Conservation (phyloP, 2,888 invertebrate genomes). For the Atrina japonica region DNA sequence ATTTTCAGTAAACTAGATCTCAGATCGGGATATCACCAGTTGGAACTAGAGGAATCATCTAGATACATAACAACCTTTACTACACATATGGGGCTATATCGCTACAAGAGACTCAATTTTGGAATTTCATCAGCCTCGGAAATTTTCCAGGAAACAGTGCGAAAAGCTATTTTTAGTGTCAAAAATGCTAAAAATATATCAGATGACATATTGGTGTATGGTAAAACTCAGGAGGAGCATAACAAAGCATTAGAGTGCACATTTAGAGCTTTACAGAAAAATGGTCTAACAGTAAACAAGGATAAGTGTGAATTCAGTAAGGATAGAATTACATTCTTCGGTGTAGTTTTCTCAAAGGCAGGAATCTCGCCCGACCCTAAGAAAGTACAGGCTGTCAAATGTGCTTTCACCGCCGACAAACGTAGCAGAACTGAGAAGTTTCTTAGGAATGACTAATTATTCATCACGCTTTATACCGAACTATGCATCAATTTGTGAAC, state of each 20-base stretch:
- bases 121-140: conserved; percentile 52
- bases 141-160: conserved; percentile 50
- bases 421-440: conserved; percentile 54
- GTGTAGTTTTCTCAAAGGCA: conserved; percentile 34
- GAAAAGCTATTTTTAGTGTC: conserved; percentile 56
- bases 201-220: conserved; percentile 79
- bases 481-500: conserved; percentile 55
- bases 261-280: conserved; percentile 44
- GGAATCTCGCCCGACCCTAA: conserved; percentile 51
- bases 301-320: conserved; percentile 67
- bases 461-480: conserved; percentile 57
- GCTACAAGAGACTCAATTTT: conserved; percentile 56
- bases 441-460: conserved; percentile 63
- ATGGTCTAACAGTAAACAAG: no score
- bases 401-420: conserved; percentile 45
- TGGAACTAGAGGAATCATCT: conserved; percentile 38
- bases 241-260: conserved; percentile 65
- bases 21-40: conserved; percentile 45
- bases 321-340: conserved; percentile 48
- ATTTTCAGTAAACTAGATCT: conserved; percentile 46
- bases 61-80: conserved; percentile 50
- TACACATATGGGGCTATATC: conserved; percentile 43
- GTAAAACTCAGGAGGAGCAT: conserved; percentile 64
- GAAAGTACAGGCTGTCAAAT: conserved; percentile 52
- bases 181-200: conserved; percentile 75